Base-by-base conservation (phyloP, 2,797 vertebrate genomes). In the Avahi laniger region DNA sequence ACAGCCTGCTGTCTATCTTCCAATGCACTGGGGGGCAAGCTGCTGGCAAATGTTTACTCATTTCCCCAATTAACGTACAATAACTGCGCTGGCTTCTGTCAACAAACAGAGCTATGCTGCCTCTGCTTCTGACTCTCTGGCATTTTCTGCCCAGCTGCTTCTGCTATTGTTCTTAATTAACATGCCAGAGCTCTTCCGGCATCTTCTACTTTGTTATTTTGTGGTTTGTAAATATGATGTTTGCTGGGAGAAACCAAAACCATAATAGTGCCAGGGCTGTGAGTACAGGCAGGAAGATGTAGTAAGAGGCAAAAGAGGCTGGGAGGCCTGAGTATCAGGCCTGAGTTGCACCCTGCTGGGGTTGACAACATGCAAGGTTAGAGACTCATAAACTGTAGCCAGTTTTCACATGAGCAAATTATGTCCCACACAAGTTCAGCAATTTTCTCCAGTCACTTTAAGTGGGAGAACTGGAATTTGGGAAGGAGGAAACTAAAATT, bases 1-100 rank as follows among this genome's bases (percentile, higher is more conserved):
- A 84, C 38, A 84, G 87, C 57, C 72, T 98, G 97, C 95, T 98
- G 97, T 97, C 98, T 98, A 97, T 98, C 98, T 98, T 96, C 85
- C 91, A 98, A 98, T 98, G 96, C 99, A 99, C 99, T 98, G 98
- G 99, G 99, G 99, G 99, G 98, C 98, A 98, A 98, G 98, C 99
- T 99, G 99, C 99, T 99, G 99, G 99, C 99, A 99, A 99, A 99
- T 99, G 99, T 99, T 99, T 99, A 99, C 99, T 99, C 99, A 99
- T 99, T 99, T 99, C 99, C 99, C 99, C 99, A 99, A 99, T 99
- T 99, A 99, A 99, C 98, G 99, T 99, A 99, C 99, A 99, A 99
- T 99, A 99, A 99, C 99, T 99, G 99, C 97, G 98, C 99, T 99
- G 99, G 98, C 99, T 99, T 99, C 99, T 99, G 99, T 99, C 99